These are phyloP conservation scores for Callyntrura sp. DNA, from an alignment of 2,888 invertebrate genomes.

Conservation along the genomic window DNA sequence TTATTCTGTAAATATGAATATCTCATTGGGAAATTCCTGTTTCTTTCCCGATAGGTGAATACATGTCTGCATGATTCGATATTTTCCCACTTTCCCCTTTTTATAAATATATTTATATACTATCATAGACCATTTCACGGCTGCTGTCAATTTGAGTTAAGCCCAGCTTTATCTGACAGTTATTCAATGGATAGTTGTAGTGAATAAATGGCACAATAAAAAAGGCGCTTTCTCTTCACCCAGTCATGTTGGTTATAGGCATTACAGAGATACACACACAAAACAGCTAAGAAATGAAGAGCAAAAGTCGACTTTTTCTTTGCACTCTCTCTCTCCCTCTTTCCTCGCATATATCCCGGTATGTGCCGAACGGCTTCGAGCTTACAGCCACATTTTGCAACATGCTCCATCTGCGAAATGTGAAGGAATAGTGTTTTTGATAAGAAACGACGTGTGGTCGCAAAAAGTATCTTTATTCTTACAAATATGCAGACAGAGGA, in stretches of 20 bases:
- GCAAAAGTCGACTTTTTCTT: constrained; percentile 59
- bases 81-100: not conserved
- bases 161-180: constrained; percentile 1
- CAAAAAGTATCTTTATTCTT: not conserved
- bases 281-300: constrained; percentile 59
- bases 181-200: constrained; percentile 34
- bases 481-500: not conserved
- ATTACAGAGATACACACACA: not conserved
- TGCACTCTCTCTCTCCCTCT: no score
- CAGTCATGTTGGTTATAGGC: not conserved
- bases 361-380: constrained; percentile 63
- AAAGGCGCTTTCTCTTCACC: not conserved
- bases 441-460: not conserved
- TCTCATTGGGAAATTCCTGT: constrained; percentile 39
- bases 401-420: not conserved
- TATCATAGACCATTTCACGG: not conserved
- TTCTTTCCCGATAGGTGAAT: not conserved
- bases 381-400: not conserved
- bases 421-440: constrained; percentile 1
- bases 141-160: not conserved
- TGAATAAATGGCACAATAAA: not conserved
- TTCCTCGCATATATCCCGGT: constrained; percentile 40
- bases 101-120: not conserved
- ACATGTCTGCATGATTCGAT: not conserved
- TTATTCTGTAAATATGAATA: constrained; percentile 38